These are phyloP conservation scores for Jacana jacana DNA, from an alignment of 2,113 vertebrate species.

Conservation along the genomic window DNA sequence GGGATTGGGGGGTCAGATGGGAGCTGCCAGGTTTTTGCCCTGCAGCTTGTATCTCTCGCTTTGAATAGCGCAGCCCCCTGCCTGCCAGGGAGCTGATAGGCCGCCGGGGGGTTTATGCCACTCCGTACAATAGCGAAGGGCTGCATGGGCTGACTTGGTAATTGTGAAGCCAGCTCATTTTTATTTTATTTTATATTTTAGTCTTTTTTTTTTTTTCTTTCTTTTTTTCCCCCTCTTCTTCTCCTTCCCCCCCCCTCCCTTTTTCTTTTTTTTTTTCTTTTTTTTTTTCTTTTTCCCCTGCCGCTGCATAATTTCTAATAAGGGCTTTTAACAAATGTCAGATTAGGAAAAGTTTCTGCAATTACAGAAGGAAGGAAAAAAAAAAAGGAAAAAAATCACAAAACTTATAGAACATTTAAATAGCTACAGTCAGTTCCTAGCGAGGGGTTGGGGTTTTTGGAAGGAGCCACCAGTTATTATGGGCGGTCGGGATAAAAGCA, in stretches of 20 bases:
- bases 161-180: slow-evolving; percentile 99
- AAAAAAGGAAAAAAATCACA: background rate
- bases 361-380: slow-evolving; percentile 46
- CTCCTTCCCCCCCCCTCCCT: accelerated
- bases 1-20: slow-evolving; percentile 99
- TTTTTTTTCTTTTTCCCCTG: background rate
- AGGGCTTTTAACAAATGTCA: slow-evolving; percentile 85
- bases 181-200: slow-evolving; percentile 72
- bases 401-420: slow-evolving; percentile 88
- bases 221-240: too few species aligned
- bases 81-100: slow-evolving; percentile 99
- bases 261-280: too few species aligned
- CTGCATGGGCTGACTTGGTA: slow-evolving; percentile 98
- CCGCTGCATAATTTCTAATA: slow-evolving; percentile 87
- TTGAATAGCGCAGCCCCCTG: slow-evolving; percentile 99
- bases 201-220: background rate
- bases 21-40: slow-evolving; percentile 99
- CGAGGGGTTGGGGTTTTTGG: slow-evolving; percentile 59
- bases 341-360: slow-evolving; percentile 89
- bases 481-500: slow-evolving; percentile 23
- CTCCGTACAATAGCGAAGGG: slow-evolving; percentile 96
- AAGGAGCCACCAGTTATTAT: slow-evolving; percentile 60
- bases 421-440: slow-evolving; percentile 81
- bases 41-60: slow-evolving; percentile 99
- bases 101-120: slow-evolving; percentile 99